Evolutionary conservation across 2,797 vertebrate genomes (phyloP), one percentile per base, ranked within the genome.

Genomic region (Hephaestus fuliginosus): DNA sequence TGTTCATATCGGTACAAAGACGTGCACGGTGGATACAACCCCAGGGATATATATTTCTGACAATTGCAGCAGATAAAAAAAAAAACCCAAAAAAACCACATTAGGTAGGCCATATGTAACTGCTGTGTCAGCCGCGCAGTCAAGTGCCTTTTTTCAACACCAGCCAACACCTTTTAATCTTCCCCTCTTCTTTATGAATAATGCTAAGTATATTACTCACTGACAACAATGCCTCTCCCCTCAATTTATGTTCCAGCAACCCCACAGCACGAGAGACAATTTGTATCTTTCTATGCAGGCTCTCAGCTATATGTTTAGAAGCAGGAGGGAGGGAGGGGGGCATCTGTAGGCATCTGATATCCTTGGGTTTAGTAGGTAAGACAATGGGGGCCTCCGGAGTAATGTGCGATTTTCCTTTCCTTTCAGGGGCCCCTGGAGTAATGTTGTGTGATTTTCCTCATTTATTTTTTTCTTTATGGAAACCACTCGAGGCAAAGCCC

Each of bases 181-280:
- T 75, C 89, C 76, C 82, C 70, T 86, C 86, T 87, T 86, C 67
- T 93, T 92, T 95, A 94, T 94, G 90, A 96, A 95, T 95, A 95
- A 95, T 93, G 93, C 93, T 95, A 95, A 95, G 92, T 94, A 93
- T 95, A 95, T 96, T 93, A 95, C 91, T 95, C 95, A 93, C 86
- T 95, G 94, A 95, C 95, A 94, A 94, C 88, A 94, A 93, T 91
- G 88, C 71, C 84, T 86, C 90, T 92, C 74, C 75, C 89, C 84
- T 92, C 94, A 95, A 95, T 95, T 95, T 96, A 95, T 96, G 95
- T 94, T 93, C 91, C 89, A 70, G 88, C 91, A 91, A 93, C 91
- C 86, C 86, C 89, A 84, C 87, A 93, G 91, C 91, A 89, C 69
- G 85, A 90, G 92, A 71, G 89, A 91, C 93, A 94, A 95, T 95